A percentile compares a stretch with the other conserved stretches of the same genome.
These are phyloP conservation scores for Scopus umbretta DNA, from an alignment of 2,113 vertebrate species.

Conservation along the genomic window DNA sequence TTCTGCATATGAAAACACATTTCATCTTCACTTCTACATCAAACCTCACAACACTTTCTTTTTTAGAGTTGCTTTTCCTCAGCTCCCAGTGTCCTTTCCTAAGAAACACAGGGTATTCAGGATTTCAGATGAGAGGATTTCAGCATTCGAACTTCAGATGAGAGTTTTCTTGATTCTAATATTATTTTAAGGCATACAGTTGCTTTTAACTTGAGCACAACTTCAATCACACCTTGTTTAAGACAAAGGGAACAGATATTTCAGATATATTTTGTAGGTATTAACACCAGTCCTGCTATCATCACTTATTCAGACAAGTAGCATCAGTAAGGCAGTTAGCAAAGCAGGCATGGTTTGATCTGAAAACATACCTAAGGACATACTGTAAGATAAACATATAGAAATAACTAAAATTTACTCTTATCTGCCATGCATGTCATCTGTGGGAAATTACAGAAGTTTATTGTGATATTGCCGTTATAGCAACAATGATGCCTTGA, in stretches of 20 bases:
- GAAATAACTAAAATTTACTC: not conserved
- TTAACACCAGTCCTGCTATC: not conserved
- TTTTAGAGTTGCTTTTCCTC: not conserved
- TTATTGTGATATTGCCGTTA: not conserved
- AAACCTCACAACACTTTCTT: not conserved
- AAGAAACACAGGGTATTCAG: not conserved
- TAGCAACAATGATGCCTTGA: not conserved
- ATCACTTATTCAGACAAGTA: not conserved
- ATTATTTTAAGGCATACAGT: not conserved
- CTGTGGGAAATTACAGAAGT: not conserved
- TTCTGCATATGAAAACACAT: not conserved
- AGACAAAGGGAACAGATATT: not conserved
- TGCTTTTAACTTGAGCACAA: not conserved
- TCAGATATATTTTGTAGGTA: not conserved
- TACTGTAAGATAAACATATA: not conserved
- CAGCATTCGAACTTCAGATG: not conserved
- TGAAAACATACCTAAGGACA: not conserved
- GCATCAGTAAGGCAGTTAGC: not conserved
- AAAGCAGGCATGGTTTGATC: not conserved
- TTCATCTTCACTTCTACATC: not conserved
- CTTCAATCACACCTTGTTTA: not conserved
- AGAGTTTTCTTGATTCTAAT: not conserved
- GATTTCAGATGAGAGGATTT: not conserved
- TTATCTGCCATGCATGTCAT: not conserved
- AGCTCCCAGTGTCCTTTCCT: not conserved